Base-by-base conservation (phyloP, 2,797 vertebrate genomes). In the Brotula barbata region DNA sequence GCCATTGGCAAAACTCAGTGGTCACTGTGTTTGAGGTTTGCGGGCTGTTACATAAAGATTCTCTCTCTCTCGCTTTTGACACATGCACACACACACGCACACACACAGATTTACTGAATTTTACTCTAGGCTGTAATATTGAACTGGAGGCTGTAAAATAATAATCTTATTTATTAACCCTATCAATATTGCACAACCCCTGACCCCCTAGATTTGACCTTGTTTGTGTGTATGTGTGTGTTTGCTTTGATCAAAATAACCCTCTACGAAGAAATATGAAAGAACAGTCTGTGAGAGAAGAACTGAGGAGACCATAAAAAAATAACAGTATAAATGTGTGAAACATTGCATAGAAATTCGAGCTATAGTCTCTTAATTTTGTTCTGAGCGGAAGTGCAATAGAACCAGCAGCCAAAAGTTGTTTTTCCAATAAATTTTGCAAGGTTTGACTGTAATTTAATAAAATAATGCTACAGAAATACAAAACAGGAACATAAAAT, bases 161-260 rank as follows among this genome's bases (percentile, higher is more conserved):
- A 80, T 78, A 62, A 78, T 72, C 43, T 70, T 77, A 75, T 69
- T 69, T 67, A 78, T 78, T 75, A 77, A 80, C 73, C 71, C 13
- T 49, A 78, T 85, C 61, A 79, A 83, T 85, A 82, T 78, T 85
- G 73, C 39, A 84, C 62, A 36, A 45, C 44, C 28, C 36, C 49
- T 70, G 70, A 79, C 60, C 71, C 37, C 41, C n/a, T 19, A 39
- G 46, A 42, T 25, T 22, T 64, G 75, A 64, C 64, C 69, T 61
- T 72, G 55, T 47, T 41, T 47, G 42, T 33, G 36, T 41, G 39
- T 55, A 34, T 50, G 22, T 46, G 4, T 39, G 45, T 28, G 9
- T 70, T 28, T 39, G 39, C 33, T 67, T 19, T 33, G 48, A 43
- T 47, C 17, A 10, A 34, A 45, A 36, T 56, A 41, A 55, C 16